Percentiles rank a stretch among this genome's conserved stretches.
phyloP scores from a whole-genome alignment of 1,140 invertebrate species.

The Chironomus tepperi region DNA sequence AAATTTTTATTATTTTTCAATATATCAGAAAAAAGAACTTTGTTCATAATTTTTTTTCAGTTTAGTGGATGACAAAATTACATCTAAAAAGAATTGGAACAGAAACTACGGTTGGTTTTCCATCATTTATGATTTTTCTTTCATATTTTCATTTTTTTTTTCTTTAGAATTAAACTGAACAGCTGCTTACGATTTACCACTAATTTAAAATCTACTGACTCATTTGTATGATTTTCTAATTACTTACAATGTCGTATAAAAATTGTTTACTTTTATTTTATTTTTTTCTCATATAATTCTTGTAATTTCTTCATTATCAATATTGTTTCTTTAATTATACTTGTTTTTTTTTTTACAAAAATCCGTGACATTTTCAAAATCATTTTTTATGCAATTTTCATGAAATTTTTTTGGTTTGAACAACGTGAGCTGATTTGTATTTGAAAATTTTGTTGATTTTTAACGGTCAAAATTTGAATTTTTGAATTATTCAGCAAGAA shows the following conservation, averaged over 20 bases:
- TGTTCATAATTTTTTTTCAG: neutral
- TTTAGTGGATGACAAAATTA: constrained; percentile 14
- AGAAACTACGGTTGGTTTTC: neutral
- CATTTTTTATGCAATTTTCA: too few species aligned
- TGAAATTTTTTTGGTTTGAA: too few species aligned
- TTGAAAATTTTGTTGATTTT: too few species aligned
- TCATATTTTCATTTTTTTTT: neutral
- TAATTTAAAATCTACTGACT: neutral
- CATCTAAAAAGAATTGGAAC: neutral
- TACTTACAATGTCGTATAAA: constrained; percentile 13
- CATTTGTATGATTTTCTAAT: too few species aligned
- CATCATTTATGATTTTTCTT: neutral
- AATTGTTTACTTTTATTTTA: neutral
- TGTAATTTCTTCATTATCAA: neutral
- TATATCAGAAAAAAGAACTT: neutral
- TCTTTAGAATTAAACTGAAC: neutral
- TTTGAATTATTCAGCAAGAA: too few species aligned
- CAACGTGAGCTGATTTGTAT: too few species aligned
- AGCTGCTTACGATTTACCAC: neutral
- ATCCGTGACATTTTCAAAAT: too few species aligned
- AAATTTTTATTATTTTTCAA: neutral
- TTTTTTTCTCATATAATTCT: neutral
- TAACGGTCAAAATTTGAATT: too few species aligned
- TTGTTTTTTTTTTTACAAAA: too few species aligned
- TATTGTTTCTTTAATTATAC: too few species aligned